These are phyloP conservation scores for Cheumatopsyche charites DNA, from an alignment of 1,140 invertebrate species.

Conservation along the genomic window DNA sequence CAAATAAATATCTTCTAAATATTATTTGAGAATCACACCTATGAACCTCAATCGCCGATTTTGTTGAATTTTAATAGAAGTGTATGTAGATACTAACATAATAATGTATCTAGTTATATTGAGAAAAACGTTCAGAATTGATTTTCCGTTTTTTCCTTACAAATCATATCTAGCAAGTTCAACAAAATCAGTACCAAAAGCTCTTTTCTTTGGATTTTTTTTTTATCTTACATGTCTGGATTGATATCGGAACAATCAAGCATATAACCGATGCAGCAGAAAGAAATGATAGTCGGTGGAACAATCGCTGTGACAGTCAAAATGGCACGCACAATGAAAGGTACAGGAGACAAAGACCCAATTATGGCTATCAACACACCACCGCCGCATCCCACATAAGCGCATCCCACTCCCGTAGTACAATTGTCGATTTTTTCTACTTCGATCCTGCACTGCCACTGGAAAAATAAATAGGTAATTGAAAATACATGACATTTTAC, in stretches of 20 bases:
- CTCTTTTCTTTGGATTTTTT: no score
- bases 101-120: no score
- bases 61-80: no score
- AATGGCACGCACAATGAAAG: conserved; percentile 28
- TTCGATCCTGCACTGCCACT: not conserved
- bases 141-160: no score
- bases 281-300: conserved; percentile 36
- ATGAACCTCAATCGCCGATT: no score
- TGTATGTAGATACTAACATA: no score
- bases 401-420: conserved; percentile 33
- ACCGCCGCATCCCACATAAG: conserved; percentile 24
- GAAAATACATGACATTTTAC: not conserved
- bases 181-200: no score
- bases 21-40: not conserved
- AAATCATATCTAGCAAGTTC: no score
- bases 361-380: conserved; percentile 37
- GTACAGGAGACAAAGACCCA: conserved; percentile 40
- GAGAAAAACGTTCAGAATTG: no score
- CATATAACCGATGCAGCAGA: not conserved
- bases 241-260: conserved; percentile 37
- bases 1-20: not conserved
- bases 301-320: conserved; percentile 34
- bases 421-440: not conserved
- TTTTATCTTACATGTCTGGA: no score
- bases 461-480: not conserved